Conservation (phyloP, 1,140 invertebrate species). For the Diachasma alloeum region DNA sequence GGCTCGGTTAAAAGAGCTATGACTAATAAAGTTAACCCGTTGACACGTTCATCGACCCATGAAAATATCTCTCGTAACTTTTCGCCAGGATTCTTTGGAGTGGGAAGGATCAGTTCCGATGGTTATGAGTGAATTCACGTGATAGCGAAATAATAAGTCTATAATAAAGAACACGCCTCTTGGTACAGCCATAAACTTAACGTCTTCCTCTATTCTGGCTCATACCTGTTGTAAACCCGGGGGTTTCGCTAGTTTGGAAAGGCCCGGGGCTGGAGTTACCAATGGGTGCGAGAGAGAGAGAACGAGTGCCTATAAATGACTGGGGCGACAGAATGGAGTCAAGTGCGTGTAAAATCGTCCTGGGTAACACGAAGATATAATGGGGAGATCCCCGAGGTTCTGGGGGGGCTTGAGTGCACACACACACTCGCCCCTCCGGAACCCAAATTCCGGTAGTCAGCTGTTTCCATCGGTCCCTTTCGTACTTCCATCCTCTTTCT, state of each 20-base stretch:
- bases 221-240: neutral
- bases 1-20: neutral
- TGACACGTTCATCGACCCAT: neutral
- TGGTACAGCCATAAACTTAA: neutral
- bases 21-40: neutral
- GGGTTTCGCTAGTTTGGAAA: neutral
- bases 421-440: constrained; percentile 55
- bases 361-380: constrained; percentile 50
- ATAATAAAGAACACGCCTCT: neutral
- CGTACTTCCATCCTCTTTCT: constrained; percentile 11
- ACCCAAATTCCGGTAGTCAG: constrained; percentile 64
- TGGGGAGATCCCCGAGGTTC: constrained; percentile 41
- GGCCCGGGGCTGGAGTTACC: neutral
- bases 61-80: neutral
- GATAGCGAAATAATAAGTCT: neutral
- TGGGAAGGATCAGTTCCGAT: neutral
- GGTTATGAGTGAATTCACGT: neutral
- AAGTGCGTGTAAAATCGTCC: constrained; percentile 67
- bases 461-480: constrained; percentile 54
- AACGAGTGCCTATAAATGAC: constrained; percentile 9
- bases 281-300: constrained; percentile 8
- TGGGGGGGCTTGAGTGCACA: constrained; percentile 19
- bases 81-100: neutral
- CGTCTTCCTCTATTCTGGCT: neutral
- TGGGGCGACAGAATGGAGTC: constrained; percentile 59